Conservation (phyloP, 2,888 invertebrate genomes). For the Petrolisthes manimaculis region DNA sequence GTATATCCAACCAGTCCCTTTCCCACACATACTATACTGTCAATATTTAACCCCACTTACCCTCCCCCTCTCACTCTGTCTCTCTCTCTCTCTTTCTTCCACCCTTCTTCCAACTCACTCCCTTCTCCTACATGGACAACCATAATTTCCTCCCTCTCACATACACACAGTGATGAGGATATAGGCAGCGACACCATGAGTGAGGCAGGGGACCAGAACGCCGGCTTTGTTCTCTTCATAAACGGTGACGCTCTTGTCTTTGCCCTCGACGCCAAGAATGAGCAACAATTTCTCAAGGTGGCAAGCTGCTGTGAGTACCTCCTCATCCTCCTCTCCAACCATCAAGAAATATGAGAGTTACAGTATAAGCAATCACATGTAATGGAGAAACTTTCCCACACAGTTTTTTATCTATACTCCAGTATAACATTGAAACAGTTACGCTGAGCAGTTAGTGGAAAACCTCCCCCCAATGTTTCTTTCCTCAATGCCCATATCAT, state of each 20-base stretch:
- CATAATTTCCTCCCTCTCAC: not conserved
- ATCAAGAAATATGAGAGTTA: not conserved
- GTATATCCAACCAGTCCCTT: not conserved
- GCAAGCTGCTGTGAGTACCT: constrained; percentile 74
- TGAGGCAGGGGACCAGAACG: constrained; percentile 69
- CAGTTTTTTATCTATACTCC: too few species aligned
- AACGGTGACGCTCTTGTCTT: constrained; percentile 97
- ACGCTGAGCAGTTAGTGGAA: too few species aligned
- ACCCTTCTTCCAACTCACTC: not conserved
- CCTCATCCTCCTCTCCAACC: not conserved
- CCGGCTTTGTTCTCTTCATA: constrained; percentile 91
- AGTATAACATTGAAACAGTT: too few species aligned
- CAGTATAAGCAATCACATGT: not conserved
- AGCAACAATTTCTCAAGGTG: constrained; percentile 83
- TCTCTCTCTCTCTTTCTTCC: not conserved
- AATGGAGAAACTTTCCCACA: too few species aligned
- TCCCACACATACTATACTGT: not conserved
- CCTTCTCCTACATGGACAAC: not conserved
- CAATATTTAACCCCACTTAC: not conserved
- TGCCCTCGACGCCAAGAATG: constrained; percentile 90
- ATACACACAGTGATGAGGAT: constrained; percentile 76
- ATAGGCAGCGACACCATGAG: constrained; percentile 68
- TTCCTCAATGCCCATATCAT: too few species aligned
- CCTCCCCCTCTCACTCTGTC: not conserved
- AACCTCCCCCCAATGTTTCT: too few species aligned